These are phyloP conservation scores for Platerodrilus igneus DNA, from an alignment of 2,888 invertebrate genomes.

Conservation along the genomic window DNA sequence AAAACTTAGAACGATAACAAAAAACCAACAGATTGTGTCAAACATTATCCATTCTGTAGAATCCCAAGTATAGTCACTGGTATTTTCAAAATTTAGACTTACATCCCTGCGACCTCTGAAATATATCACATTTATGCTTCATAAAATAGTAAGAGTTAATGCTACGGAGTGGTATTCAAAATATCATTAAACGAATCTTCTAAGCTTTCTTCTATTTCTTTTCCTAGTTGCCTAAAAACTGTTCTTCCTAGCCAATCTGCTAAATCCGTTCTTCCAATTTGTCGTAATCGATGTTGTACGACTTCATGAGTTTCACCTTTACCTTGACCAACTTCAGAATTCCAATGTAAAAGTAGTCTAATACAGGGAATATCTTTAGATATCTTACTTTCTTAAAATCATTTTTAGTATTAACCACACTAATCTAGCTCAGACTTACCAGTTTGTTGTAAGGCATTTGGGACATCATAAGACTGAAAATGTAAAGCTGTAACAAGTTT, in stretches of 20 bases:
- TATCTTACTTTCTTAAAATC: constrained; percentile 45
- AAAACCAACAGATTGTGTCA: constrained; percentile 33
- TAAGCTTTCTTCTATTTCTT: constrained; percentile 44
- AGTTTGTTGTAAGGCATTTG: constrained; percentile 46
- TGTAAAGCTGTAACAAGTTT: constrained; percentile 56
- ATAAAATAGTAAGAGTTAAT: too few relatives aligned
- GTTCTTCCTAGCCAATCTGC: constrained; percentile 59
- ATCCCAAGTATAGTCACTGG: constrained; percentile 27
- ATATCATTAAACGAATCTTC: constrained; percentile 36
- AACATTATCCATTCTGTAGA: constrained; percentile 36
- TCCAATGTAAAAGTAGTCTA: constrained; percentile 57
- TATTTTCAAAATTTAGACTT: too few relatives aligned
- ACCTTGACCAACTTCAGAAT: constrained; percentile 50
- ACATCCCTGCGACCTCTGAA: constrained; percentile 12
- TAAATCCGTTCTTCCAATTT: constrained; percentile 54
- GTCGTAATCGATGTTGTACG: constrained; percentile 54
- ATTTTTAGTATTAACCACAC: background rate
- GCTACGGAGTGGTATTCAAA: constrained; percentile 21
- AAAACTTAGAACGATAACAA: constrained; percentile 22
- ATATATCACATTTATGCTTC: constrained; percentile 1
- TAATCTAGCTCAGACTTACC: constrained; percentile 35
- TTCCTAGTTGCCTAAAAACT: constrained; percentile 53
- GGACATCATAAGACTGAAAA: constrained; percentile 49
- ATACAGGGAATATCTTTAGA: constrained; percentile 54
- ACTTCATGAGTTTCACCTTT: constrained; percentile 55